Evolutionary conservation across 2,113 vertebrate genomes (phyloP), one percentile per base, ranked within the genome.

Genomic region (Chionis minor): DNA sequence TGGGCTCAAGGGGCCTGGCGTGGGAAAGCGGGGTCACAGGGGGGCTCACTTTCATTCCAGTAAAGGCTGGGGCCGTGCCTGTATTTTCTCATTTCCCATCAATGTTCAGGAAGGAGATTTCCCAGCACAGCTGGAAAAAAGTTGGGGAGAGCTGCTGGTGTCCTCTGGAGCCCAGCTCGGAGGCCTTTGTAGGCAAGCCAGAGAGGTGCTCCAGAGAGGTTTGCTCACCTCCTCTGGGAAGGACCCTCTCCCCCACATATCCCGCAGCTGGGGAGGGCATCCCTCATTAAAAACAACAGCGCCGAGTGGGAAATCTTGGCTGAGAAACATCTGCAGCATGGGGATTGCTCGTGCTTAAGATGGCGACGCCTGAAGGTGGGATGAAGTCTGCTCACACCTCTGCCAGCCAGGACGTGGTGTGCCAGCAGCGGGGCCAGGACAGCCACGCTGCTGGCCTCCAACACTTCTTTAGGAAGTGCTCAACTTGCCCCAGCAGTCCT

Each of bases 31-130:
- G 71, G 94, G 89, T 91, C 42, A 4, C 2, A 7, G 38, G 70
- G 75, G 63, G 42, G 65, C 73, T 94, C n/a, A 3, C 28, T 44
- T 67, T 47, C n/a, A 14, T 81, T 86, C 67, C 42, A 35, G 28
- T 4, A 3, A 86, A 63, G 91, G 84, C 83, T 28, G 2, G 58
- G 84, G 23, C 81, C 8, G 7, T 55, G 95, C 51, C 96, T 96
- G 91, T 54, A 44, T 90, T 94, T 94, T 82, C 92, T 97, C 92
- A 95, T 96, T 94, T 91, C 89, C 66, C 86, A 80, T 55, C 71
- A 40, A 23, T 35, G 54, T 3, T 91, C 2, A 2, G 70, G n/a
- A 61, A 79, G 65, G 74, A 71, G 51, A 42, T 82, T 91, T 95
- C 55, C 74, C 84, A 80, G 62, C 70, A 51, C 92, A 95, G 95